Percentiles rank a stretch among this genome's conserved stretches.
phyloP scores from a whole-genome alignment of 2,113 vertebrate species.

The Telmatochromis sp. region DNA sequence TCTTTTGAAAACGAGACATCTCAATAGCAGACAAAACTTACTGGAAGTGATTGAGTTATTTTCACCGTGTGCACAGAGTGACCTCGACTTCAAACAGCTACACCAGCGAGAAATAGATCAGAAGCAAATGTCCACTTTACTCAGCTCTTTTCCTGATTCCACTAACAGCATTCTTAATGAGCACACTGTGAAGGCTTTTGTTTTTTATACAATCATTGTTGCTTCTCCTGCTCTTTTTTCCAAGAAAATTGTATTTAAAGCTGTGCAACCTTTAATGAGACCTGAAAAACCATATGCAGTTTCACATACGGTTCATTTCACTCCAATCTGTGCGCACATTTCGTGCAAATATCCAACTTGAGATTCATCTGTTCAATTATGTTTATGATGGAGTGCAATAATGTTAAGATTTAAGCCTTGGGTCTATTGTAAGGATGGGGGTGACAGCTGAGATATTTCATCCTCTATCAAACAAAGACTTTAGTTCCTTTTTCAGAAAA shows the following conservation, averaged over 20 bases:
- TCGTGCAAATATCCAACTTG: background rate
- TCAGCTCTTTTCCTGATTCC: background rate
- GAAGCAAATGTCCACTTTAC: slow-evolving; percentile 12
- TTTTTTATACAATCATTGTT: background rate
- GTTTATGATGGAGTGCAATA: background rate
- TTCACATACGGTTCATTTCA: background rate
- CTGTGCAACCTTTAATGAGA: background rate
- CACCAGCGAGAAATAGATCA: background rate
- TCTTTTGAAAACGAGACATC: background rate
- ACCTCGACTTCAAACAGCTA: background rate
- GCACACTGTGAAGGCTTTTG: background rate
- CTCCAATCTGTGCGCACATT: background rate
- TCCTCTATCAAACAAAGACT: background rate
- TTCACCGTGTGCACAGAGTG: background rate
- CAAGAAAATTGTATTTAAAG: background rate
- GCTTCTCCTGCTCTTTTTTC: background rate
- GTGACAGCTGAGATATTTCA: background rate
- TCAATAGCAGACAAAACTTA: background rate
- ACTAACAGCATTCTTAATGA: slow-evolving; percentile 10
- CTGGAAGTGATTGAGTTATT: background rate
- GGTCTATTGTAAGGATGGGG: background rate
- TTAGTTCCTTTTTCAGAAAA: background rate
- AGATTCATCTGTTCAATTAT: slow-evolving; percentile 16
- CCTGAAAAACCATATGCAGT: background rate
- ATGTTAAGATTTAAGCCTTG: background rate